phyloP scores from a whole-genome alignment of 2,888 invertebrate species.

The Aricia artaxerxes region DNA sequence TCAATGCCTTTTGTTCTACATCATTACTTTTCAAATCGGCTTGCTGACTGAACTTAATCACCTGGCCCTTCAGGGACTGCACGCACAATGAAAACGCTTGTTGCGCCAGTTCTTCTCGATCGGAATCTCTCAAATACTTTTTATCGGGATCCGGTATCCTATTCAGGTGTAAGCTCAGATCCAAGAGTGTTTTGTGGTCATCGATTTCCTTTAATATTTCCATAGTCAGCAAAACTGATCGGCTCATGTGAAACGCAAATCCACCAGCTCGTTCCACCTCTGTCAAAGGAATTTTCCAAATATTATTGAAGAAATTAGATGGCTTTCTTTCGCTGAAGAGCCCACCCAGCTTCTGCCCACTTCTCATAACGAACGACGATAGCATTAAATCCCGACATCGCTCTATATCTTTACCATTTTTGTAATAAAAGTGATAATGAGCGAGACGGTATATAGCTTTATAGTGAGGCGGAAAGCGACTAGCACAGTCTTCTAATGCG shows the following conservation, averaged over 20 bases:
- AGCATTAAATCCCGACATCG: slow-evolving; percentile 87
- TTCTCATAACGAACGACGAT: slow-evolving; percentile 83
- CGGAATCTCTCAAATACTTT: slow-evolving; percentile 92
- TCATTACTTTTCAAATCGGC: slow-evolving; percentile 70
- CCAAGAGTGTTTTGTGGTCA: slow-evolving; percentile 89
- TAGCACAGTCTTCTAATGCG: slow-evolving; percentile 91
- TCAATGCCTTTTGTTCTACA: slow-evolving; percentile 71
- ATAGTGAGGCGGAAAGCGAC: slow-evolving; percentile 94
- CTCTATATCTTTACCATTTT: slow-evolving; percentile 83
- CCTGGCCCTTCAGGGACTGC: slow-evolving; percentile 84
- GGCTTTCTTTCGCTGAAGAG: slow-evolving; percentile 92
- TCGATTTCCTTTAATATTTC: slow-evolving; percentile 89
- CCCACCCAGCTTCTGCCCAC: slow-evolving; percentile 86
- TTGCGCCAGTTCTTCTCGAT: slow-evolving; percentile 89
- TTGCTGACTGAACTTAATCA: slow-evolving; percentile 77
- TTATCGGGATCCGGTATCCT: slow-evolving; percentile 92
- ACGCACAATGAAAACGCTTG: slow-evolving; percentile 88
- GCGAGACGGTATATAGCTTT: slow-evolving; percentile 94
- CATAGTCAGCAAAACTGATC: slow-evolving; percentile 89
- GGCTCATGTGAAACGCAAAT: slow-evolving; percentile 94
- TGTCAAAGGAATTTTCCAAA: slow-evolving; percentile 94
- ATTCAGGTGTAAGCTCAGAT: slow-evolving; percentile 88
- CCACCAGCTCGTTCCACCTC: slow-evolving; percentile 96
- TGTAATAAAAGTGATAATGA: slow-evolving; percentile 89
- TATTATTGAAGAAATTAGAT: slow-evolving; percentile 94